Evolutionary conservation across 2,113 vertebrate species (phyloP).

Genomic region (Chaetorhynchus papuensis): DNA sequence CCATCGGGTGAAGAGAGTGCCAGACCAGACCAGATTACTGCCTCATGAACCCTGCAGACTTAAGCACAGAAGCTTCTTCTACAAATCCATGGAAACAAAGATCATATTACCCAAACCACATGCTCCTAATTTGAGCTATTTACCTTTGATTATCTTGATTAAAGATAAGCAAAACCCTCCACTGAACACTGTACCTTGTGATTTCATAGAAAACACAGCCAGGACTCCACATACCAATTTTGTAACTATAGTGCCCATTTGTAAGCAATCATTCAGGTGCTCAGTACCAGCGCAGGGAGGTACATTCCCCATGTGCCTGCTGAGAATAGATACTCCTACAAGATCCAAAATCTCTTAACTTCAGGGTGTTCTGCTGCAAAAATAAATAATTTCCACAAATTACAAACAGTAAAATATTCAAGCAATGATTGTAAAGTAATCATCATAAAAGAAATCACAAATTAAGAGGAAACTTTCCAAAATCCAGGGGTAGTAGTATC

Average conservation of each 20-base stretch:
- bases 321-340: slow-evolving; percentile 81
- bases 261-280: slow-evolving; percentile 89
- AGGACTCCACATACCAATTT: slow-evolving; percentile 83
- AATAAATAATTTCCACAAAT: neutral
- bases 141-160: neutral
- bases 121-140: neutral
- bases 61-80: neutral
- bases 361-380: slow-evolving; percentile 81
- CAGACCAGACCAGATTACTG: neutral
- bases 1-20: neutral
- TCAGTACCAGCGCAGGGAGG: slow-evolving; percentile 84
- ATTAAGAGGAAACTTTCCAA: neutral
- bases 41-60: neutral
- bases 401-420: neutral
- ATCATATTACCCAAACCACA: neutral
- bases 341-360: slow-evolving; percentile 85
- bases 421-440: neutral
- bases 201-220: slow-evolving; percentile 89
- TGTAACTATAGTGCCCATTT: slow-evolving; percentile 79
- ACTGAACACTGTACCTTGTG: slow-evolving; percentile 71
- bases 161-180: neutral
- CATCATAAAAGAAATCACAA: neutral
- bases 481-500: neutral
- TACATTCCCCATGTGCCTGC: slow-evolving; percentile 84
- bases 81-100: neutral